Evolutionary conservation across 2,113 vertebrate species (phyloP).

Genomic region (Thymallus thymallus): DNA sequence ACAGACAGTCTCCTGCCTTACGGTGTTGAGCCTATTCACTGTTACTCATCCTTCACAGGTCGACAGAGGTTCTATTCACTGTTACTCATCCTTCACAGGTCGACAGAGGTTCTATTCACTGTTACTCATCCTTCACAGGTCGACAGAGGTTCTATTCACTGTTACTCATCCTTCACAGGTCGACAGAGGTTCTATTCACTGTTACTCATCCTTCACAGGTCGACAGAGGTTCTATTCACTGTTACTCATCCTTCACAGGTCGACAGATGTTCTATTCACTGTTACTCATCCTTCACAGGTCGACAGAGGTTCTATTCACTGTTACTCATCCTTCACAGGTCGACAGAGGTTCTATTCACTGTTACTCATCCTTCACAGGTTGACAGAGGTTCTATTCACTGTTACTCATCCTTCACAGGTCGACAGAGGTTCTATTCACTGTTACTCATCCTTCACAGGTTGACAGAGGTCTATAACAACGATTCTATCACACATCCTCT

Average conservation of each 20-base stretch:
- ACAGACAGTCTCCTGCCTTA: neutral
- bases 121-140: neutral
- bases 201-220: too few relatives aligned
- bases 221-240: too few relatives aligned
- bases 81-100: neutral
- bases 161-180: neutral
- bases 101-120: constrained; percentile 20
- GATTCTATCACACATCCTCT: too few relatives aligned
- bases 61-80: constrained; percentile 20
- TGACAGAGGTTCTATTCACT: constrained; percentile 31
- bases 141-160: constrained; percentile 20
- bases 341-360: too few relatives aligned
- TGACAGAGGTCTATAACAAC: constrained; percentile 10
- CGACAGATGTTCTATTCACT: too few relatives aligned
- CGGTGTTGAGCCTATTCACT: constrained; percentile 14
- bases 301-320: too few relatives aligned
- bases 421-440: constrained; percentile 30
- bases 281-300: too few relatives aligned
- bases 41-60: neutral
- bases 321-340: too few relatives aligned
- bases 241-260: too few relatives aligned
- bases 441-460: neutral
- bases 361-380: neutral
- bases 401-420: neutral
- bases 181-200: constrained; percentile 21